Evolutionary conservation across 2,797 vertebrate genomes (phyloP), one percentile per base, ranked within the genome.

Genomic region (Gadopsis bispinosus): DNA sequence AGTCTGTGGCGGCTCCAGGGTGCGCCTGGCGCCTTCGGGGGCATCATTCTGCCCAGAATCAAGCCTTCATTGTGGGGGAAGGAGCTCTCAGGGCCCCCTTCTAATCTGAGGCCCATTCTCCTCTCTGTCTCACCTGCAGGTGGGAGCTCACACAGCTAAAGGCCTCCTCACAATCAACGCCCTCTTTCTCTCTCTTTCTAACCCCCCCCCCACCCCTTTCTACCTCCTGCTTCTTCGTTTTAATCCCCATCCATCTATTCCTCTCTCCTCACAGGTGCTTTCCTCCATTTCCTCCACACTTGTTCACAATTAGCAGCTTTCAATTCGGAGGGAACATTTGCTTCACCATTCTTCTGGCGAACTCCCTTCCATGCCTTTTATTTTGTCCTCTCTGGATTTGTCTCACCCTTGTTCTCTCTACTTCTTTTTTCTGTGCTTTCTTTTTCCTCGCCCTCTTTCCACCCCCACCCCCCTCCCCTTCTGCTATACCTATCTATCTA

Each of bases 401-500:
- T 73, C 62, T 79, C 72, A 51, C 60, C 41, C 70, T 78, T 62
- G 59, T 37, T 77, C 61, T 50, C 71, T 41, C 65, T 26, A 3
- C 68, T 33, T 65, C 67, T 77, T 81, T 72, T 65, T 67, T 60
- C 75, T 26, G 53, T 56, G 61, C 58, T 69, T 78, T 80, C 45
- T 85, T 79, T 82, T 80, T 67, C 72, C 47, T 83, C 63, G 71
- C 72, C 86, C 85, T 90, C 79, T 77, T 89, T 87, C 77, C 60
- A 20, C 69, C 61, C 70, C 81, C 73, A 68, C 79, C 81, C 80
- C 80, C 82, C 77, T 81, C 76, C 77, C 77, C 75, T 86, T 62
- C 82, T 88, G 80, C 88, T 86, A 82, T 86, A 93, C 86, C 93
- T 93, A 92, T 94, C 93, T 93, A 92, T 95, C 94, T 95, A 92